Evolutionary conservation across 1,140 invertebrate species (phyloP), one percentile per base, ranked within the genome.

Genomic region (Bombus haemorrhoidalis): DNA sequence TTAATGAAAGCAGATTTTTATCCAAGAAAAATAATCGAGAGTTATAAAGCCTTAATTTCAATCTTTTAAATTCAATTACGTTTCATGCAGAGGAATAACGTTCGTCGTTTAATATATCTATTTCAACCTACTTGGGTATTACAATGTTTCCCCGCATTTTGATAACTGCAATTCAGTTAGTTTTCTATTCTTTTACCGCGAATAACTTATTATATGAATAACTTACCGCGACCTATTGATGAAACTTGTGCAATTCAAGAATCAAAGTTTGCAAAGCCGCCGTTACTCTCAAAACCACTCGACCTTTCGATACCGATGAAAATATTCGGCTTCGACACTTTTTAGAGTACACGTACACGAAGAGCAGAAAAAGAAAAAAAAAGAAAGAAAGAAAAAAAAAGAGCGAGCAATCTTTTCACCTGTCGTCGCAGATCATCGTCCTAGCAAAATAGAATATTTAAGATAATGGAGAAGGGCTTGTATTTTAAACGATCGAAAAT

Each of bases 131-230:
- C 15, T 68, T 6, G 0, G 12, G 28, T 25, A 39, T 37, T 10
- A 41, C 3, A n/a, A n/a, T n/a, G 15, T 39, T n/a, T n/a, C 12
- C 43, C 3, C 3, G 15, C 15, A 3, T 15, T 1, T 2, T 1
- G 25, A 15, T 4, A 72, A n/a, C 2, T 0, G 5, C 1, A 8
- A 41, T 15, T 72, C 22, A 0, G 13, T 39, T n/a, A n/a, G n/a
- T n/a, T n/a, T n/a, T n/a, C 5, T 18, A n/a, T 72, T 5, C 10
- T 25, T 69, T 69, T 37, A n/a, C 4, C 3, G 13, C 25, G 10
- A 15, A 41, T 41, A 25, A 8, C 3, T 8, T 13, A 3, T 41
- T 0, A n/a, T n/a, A n/a, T n/a, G n/a, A n/a, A n/a, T n/a, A n/a
- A n/a, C n/a, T n/a, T n/a, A n/a, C n/a, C n/a, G n/a, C n/a, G n/a